Percentiles rank a stretch among this genome's conserved stretches.
Conservation (phyloP, 2,797 vertebrate genomes). For the Poeciliopsis gracilis region DNA sequence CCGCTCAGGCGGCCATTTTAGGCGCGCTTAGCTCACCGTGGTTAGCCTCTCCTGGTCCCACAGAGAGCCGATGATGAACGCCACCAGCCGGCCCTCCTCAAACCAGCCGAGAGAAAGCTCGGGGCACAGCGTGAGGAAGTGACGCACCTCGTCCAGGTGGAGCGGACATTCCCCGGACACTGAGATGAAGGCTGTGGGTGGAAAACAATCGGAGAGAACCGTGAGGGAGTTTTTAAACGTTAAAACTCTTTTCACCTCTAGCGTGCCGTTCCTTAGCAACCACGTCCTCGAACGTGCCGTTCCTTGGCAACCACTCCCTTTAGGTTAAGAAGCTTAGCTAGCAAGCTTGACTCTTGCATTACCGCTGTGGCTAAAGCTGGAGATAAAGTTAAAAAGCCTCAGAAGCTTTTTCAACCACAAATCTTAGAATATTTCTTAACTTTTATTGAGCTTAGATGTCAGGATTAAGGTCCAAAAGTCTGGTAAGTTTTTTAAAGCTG, state of each 20-base stretch:
- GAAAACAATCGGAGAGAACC: background rate
- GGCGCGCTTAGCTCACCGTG: slow-evolving; percentile 85
- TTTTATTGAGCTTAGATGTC: background rate
- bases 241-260: background rate
- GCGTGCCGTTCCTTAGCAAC: background rate
- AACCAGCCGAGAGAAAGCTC: slow-evolving; percentile 97
- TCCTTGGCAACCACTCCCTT: background rate
- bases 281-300: background rate
- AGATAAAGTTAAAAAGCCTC: background rate
- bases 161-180: slow-evolving; percentile 94
- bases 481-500: background rate
- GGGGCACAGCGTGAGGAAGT: slow-evolving; percentile 92
- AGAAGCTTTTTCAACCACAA: background rate
- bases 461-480: too few relatives aligned
- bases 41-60: slow-evolving; percentile 93
- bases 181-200: slow-evolving; percentile 87
- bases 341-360: background rate
- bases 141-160: slow-evolving; percentile 88
- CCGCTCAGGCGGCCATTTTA: slow-evolving; percentile 69
- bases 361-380: background rate
- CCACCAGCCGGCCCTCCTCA: slow-evolving; percentile 91
- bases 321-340: background rate
- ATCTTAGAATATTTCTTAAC: background rate
- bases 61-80: slow-evolving; percentile 93
- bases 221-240: background rate